These are phyloP conservation scores for Xyrauchen texanus DNA, from an alignment of 2,113 vertebrate species.

Conservation along the genomic window DNA sequence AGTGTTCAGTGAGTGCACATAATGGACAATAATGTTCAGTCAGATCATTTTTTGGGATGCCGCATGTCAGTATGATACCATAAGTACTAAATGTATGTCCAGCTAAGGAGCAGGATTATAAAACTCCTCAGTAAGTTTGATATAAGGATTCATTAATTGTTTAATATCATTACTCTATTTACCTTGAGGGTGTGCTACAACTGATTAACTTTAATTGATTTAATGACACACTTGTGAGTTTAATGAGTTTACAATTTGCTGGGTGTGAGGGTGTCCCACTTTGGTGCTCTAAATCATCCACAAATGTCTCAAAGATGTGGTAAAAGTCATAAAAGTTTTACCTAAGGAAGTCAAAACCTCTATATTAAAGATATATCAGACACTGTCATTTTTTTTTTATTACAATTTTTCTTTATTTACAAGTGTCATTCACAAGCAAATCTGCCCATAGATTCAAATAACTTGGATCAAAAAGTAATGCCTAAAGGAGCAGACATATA, in stretches of 20 bases:
- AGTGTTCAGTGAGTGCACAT: no score
- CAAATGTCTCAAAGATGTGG: neutral
- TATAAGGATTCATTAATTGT: neutral
- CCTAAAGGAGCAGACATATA: no score
- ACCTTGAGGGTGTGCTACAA: neutral
- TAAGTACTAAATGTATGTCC: no score
- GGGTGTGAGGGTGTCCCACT: neutral
- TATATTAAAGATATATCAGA: neutral
- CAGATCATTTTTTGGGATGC: no score
- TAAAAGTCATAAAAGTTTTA: neutral
- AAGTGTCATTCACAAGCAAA: neutral
- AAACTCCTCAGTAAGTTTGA: neutral
- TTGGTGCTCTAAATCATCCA: slow-evolving; percentile 6
- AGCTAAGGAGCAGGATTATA: neutral
- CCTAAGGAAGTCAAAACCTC: neutral
- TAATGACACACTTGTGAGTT: neutral
- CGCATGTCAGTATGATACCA: no score
- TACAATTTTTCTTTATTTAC: neutral
- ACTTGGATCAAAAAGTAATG: no score
- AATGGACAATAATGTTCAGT: no score
- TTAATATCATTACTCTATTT: neutral
- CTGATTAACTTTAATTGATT: neutral
- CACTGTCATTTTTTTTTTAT: neutral
- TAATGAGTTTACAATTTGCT: slow-evolving; percentile 8
- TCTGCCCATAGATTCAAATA: no score